Evolutionary conservation across 2,888 invertebrate genomes (phyloP).

Genomic region (Zygogramma bicolorata): DNA sequence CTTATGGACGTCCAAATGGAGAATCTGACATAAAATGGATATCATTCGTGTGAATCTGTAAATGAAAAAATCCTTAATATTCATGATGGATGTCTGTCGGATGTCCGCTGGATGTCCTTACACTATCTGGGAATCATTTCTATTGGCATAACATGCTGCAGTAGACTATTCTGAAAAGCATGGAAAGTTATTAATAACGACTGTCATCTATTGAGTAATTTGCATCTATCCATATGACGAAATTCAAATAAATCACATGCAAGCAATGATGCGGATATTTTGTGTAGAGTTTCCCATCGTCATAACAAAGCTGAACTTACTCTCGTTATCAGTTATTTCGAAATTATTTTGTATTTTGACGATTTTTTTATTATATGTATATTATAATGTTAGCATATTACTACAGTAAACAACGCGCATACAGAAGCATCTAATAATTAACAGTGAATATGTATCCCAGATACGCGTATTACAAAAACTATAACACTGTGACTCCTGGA

Average conservation of each 20-base stretch:
- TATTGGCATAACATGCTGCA: too few species aligned
- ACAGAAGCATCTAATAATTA: neutral
- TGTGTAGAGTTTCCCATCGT: neutral
- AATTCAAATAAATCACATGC: neutral
- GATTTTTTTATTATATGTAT: neutral
- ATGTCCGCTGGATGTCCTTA: too few species aligned
- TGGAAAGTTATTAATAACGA: too few species aligned
- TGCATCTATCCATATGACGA: neutral
- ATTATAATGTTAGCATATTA: neutral
- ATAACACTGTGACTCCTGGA: neutral
- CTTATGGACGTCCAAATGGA: too few species aligned
- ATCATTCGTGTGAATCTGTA: too few species aligned
- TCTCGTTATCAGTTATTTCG: constrained; percentile 1
- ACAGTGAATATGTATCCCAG: neutral
- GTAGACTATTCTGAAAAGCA: too few species aligned
- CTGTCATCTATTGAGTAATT: too few species aligned
- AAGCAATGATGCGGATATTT: neutral
- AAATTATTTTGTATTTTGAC: neutral
- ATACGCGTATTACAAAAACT: neutral
- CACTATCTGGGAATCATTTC: too few species aligned
- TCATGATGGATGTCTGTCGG: too few species aligned
- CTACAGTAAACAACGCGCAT: neutral
- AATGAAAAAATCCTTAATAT: too few species aligned
- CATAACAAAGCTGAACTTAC: neutral
- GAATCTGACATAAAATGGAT: too few species aligned